Base-by-base conservation (phyloP, 2,888 invertebrate genomes). In the Nomada flava region DNA sequence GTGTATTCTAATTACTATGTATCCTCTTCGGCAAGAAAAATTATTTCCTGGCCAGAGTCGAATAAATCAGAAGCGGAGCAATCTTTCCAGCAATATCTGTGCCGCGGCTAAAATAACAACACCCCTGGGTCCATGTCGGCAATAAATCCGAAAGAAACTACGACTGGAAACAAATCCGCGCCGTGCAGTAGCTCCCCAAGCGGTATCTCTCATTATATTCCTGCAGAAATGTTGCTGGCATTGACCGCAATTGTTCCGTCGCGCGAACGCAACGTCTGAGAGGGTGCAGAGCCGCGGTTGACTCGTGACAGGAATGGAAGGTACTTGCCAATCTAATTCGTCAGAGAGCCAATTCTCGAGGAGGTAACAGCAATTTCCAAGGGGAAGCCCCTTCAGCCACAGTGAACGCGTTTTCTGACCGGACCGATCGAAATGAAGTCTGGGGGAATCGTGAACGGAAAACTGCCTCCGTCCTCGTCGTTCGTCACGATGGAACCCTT, bases 301-400 rank as follows among this genome's bases (percentile, higher is more conserved):
- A 52, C 59, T 74, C 55, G 55, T 44, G 65, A 55, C 73, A 55
- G 42, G 73, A 63, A 67, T 62, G 47, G 26, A 68, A 62, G 69
- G 52, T 69, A 65, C 72, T 82, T 69, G 59, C 65, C 60, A 53
- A 79, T 79, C 52, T 79, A 76, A 79, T 82, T 69, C 79, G 76
- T 69, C 76, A 69, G 57, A 73, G 60, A 69, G 68, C 69, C 76
- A 65, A 65, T 73, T 44, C 71, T 20, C 10, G 36, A 20, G 65
- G n/a, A 68, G 68, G 79, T 64, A 71, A 62, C 67, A 44, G 63
- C 63, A 71, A 79, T 44, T 47, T 53, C 69, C 29, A 53, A 53
- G 71, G 72, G 55, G 52, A 52, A 44, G 44, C 69, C 18, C 47
- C 26, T 70, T 36, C 20, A 55, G 42, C 60, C n/a, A 23, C 52